Percentiles rank a stretch among this genome's conserved stretches.
phyloP scores from a whole-genome alignment of 2,113 vertebrate species.

The Ptyas mucosa region DNA sequence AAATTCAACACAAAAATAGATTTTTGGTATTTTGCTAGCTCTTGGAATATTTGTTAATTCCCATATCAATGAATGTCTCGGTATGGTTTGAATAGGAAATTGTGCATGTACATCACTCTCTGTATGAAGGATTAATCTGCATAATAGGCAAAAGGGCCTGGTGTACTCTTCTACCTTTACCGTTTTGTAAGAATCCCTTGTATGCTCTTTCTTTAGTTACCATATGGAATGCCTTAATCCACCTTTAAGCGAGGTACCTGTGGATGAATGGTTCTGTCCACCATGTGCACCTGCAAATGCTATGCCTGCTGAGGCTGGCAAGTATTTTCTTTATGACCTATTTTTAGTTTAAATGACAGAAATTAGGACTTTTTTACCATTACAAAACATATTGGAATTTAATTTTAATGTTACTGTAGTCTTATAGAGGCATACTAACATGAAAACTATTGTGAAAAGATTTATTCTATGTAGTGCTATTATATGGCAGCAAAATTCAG shows the following conservation, averaged over 20 bases:
- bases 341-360: not conserved
- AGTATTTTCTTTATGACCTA: constrained; percentile 14
- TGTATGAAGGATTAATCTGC: not conserved
- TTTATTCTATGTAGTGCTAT: not conserved
- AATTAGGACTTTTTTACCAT: not conserved
- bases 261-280: constrained; percentile 97
- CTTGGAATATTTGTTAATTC: not conserved
- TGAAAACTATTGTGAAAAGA: not conserved
- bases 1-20: no score
- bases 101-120: not conserved
- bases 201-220: constrained; percentile 66
- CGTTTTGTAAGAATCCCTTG: not conserved
- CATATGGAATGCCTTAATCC: constrained; percentile 97
- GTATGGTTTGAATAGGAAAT: not conserved
- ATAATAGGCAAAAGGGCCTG: not conserved
- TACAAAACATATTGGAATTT: not conserved
- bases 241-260: constrained; percentile 86
- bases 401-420: not conserved
- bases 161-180: not conserved
- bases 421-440: not conserved
- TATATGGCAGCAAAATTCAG: not conserved
- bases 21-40: not conserved
- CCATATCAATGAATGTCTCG: not conserved
- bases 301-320: constrained; percentile 52
- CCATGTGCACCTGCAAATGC: constrained; percentile 73